phyloP scores from a whole-genome alignment of 2,797 vertebrate species.

The Xenentodon cancila region DNA sequence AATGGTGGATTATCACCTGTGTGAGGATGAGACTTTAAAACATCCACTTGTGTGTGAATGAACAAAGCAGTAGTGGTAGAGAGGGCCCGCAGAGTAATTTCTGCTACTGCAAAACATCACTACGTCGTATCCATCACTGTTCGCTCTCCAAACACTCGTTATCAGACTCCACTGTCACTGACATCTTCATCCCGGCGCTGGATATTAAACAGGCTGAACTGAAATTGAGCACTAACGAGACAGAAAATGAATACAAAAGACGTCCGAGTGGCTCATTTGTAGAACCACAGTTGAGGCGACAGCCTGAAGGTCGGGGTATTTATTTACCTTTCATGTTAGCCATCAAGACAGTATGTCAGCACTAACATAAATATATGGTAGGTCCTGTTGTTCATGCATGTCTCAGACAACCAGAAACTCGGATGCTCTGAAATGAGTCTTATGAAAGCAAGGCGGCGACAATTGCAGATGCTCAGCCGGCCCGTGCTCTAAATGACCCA shows the following conservation, averaged over 20 bases:
- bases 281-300: background rate
- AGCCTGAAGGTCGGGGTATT: no score
- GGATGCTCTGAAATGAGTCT: no score
- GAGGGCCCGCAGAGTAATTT: slow-evolving; percentile 21
- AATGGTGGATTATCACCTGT: no score
- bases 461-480: no score
- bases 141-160: slow-evolving; percentile 62
- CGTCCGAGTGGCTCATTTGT: slow-evolving; percentile 28
- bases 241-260: no score
- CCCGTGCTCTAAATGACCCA: background rate
- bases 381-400: no score
- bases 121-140: slow-evolving; percentile 42
- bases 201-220: slow-evolving; percentile 59
- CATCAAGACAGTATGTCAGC: no score
- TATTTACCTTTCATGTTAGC: no score
- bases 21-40: background rate
- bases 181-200: slow-evolving; percentile 61
- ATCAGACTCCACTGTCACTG: slow-evolving; percentile 60
- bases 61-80: slow-evolving; percentile 17
- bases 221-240: slow-evolving; percentile 44
- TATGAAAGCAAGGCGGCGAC: no score
- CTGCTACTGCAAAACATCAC: slow-evolving; percentile 21
- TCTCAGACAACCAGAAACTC: no score
- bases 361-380: no score
- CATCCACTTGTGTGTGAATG: slow-evolving; percentile 1